These are phyloP conservation scores for Synanthedon tipuliformis DNA, from an alignment of 2,888 invertebrate genomes.

Conservation along the genomic window DNA sequence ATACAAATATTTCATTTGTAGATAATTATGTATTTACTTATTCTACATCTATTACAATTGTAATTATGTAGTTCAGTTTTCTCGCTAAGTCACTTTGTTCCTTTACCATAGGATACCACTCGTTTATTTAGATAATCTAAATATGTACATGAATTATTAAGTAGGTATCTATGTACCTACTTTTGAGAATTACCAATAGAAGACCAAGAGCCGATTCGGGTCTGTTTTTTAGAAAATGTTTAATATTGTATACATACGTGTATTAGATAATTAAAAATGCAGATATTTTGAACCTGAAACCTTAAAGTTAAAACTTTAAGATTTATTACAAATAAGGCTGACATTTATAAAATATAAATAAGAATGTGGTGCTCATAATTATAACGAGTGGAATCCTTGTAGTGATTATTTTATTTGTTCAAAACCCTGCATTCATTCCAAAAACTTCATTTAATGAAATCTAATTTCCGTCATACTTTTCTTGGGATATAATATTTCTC, in stretches of 20 bases:
- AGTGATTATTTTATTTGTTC: constrained; percentile 26
- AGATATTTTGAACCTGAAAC: too few relatives aligned
- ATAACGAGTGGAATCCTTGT: constrained; percentile 32
- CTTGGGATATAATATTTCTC: constrained; percentile 11
- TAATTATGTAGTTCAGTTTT: constrained; percentile 3
- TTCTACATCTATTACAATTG: not conserved
- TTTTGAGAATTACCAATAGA: too few relatives aligned
- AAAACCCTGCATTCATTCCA: constrained; percentile 41
- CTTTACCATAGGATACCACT: constrained; percentile 32
- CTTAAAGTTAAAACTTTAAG: too few relatives aligned
- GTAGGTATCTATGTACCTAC: not conserved
- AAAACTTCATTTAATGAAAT: constrained; percentile 39
- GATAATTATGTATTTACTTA: not conserved
- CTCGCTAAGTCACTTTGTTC: constrained; percentile 33
- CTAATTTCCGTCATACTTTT: constrained; percentile 3
- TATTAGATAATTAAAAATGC: too few relatives aligned
- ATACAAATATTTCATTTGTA: not conserved
- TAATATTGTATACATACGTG: too few relatives aligned
- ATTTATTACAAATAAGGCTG: too few relatives aligned
- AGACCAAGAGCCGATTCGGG: too few relatives aligned
- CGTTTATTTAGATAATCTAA: constrained; percentile 3
- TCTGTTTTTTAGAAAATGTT: too few relatives aligned
- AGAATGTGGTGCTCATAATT: not conserved
- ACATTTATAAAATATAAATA: not conserved
- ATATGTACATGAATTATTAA: not conserved